A percentile compares a stretch with the other conserved stretches of the same genome.
Conservation (phyloP, 2,113 vertebrate species). For the Varanus komodoensis region DNA sequence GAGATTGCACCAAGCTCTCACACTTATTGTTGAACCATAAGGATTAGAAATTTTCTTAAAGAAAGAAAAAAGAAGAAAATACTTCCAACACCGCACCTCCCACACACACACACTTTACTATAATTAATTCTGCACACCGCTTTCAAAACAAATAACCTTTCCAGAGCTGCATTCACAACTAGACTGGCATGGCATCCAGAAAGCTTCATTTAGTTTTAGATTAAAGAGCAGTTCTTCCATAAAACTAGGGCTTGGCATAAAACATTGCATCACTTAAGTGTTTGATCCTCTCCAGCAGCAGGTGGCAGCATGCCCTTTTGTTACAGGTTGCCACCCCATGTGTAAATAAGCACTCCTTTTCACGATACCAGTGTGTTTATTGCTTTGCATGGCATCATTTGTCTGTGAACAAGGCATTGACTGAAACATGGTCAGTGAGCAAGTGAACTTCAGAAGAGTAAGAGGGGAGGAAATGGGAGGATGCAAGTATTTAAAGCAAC, state of each 20-base stretch:
- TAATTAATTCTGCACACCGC: background rate
- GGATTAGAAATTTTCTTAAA: background rate
- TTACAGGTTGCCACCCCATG: background rate
- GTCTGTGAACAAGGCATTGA: background rate
- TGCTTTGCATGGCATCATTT: background rate
- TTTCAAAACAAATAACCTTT: background rate
- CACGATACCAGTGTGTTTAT: background rate
- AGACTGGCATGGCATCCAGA: background rate
- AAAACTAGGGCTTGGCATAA: slow-evolving; percentile 2
- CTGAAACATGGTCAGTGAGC: background rate
- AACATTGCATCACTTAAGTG: background rate
- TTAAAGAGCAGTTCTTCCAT: background rate
- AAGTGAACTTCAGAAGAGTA: background rate
- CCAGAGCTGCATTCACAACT: background rate
- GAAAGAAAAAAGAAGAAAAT: no score
- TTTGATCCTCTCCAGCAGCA: background rate
- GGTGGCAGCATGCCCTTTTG: background rate
- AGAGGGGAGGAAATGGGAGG: background rate
- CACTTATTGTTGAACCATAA: background rate
- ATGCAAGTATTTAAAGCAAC: background rate
- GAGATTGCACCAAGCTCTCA: background rate
- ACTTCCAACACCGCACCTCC: background rate
- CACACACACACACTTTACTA: no score
- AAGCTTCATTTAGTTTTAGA: background rate
- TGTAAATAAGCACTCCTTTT: background rate